Conservation (phyloP, 2,113 vertebrate genomes). For the Setophaga kirtlandii region DNA sequence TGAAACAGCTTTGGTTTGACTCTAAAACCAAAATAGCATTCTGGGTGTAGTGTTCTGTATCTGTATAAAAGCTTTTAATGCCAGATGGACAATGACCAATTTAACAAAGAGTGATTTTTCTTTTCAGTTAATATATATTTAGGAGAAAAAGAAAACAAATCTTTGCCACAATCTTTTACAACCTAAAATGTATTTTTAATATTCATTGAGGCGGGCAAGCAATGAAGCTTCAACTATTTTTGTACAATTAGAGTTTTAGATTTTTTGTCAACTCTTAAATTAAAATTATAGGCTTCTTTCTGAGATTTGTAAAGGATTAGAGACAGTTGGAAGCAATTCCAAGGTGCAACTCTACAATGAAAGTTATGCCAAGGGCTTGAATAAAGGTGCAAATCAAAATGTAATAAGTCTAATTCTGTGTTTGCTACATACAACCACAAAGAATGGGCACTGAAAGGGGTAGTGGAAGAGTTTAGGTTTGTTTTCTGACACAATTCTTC, state of each 20-base stretch:
- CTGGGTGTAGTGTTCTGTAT: not conserved
- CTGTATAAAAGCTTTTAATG: not conserved
- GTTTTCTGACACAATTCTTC: not conserved
- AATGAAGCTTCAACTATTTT: not conserved
- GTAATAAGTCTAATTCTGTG: not conserved
- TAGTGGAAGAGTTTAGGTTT: not conserved
- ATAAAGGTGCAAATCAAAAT: slow-evolving; percentile 3
- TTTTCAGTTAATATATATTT: slow-evolving; percentile 2
- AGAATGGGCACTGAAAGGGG: not conserved
- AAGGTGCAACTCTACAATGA: not conserved
- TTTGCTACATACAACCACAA: not conserved
- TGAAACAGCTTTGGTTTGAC: not conserved
- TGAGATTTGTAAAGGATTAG: slow-evolving; percentile 35
- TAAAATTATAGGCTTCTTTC: slow-evolving; percentile 34
- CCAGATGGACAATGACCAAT: not conserved
- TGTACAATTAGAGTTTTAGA: slow-evolving; percentile 20
- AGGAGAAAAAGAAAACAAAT: not conserved
- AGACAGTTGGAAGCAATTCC: slow-evolving; percentile 43
- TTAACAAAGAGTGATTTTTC: not conserved
- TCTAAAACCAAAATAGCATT: not conserved
- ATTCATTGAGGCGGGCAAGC: not conserved
- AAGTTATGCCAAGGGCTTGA: slow-evolving; percentile 14
- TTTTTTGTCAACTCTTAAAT: slow-evolving; percentile 41
- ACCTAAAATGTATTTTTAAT: not conserved
- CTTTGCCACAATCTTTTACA: not conserved